Evolutionary conservation across 2,888 invertebrate species (phyloP), one percentile per base, ranked within the genome.

Genomic region (Endotricha flammealis): DNA sequence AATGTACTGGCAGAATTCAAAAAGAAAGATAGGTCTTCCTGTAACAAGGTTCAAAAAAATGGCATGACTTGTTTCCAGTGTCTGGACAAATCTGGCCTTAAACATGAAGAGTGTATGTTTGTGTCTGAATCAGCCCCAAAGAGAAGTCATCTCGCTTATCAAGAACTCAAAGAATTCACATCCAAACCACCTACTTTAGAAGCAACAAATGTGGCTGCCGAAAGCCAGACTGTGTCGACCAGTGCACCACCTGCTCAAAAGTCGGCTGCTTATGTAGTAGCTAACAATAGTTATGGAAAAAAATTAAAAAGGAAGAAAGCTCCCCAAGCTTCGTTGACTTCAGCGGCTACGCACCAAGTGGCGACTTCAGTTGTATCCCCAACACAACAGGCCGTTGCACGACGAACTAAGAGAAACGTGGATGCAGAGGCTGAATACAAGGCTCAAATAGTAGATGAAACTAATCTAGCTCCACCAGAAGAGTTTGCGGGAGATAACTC

Each of bases 81-180:
- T 62, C 74, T 90, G 2, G 92, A 93, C 54, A 88, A 90, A 48
- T 87, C 89, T 32, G 93, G 93, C 1, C 80, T 91, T 32, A 91
- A 91, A 64, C 90, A 93, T 55, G 93, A 94, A 69, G 93, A 94
- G 66, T 94, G 94, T 61, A 92, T 93, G 90, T 93, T 90, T 69
- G 88, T 92, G 5, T 91, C 91, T 1, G 91, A 91, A 52, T 90
- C 91, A 1, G 90, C 90, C 25, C 91, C 92, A 1, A 87, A 89
- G 58, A 87, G 88, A 31, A 90, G 89, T 36, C 90, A 91, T 60
- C 72, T 91, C 47, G 90, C 91, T 9, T 92, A 92, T 57, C 90
- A 91, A 58, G 90, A 91, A 72, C 75, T 89, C 1, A 90, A 91
- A 56, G 89, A 91, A 56, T 88, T 88, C 40, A 88, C 88, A 29